phyloP scores from a whole-genome alignment of 2,797 vertebrate species.

The Tympanoctomys barrerae region DNA sequence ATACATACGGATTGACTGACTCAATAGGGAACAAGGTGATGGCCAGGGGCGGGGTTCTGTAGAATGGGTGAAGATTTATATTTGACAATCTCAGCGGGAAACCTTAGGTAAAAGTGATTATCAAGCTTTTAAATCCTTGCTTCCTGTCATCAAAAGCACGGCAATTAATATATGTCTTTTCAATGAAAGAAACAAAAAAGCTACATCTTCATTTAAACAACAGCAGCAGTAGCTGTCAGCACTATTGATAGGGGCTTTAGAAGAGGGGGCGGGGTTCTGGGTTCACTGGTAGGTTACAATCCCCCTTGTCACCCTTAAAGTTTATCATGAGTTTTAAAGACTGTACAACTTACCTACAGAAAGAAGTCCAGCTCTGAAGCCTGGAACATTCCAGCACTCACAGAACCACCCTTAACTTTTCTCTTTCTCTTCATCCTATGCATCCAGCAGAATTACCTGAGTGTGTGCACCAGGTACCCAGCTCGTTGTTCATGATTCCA shows the following conservation, averaged over 20 bases:
- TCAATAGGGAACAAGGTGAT: not conserved
- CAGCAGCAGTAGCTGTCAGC: conserved; percentile 56
- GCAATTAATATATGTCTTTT: conserved; percentile 74
- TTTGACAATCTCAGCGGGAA: conserved; percentile 71
- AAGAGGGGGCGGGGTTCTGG: not conserved
- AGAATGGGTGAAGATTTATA: conserved; percentile 9
- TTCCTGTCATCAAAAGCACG: conserved; percentile 62
- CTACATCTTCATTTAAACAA: conserved; percentile 65
- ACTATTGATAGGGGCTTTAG: not conserved
- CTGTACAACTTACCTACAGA: not conserved
- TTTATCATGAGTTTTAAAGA: not conserved
- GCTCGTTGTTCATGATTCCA: not conserved
- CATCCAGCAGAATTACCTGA: not conserved
- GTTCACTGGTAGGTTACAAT: conserved; percentile 42
- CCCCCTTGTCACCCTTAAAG: not conserved
- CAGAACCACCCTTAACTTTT: not conserved
- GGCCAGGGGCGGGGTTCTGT: not conserved
- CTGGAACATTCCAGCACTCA: not conserved
- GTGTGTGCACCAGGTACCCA: not conserved
- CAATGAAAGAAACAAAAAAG: conserved; percentile 69
- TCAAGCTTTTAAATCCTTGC: conserved; percentile 74
- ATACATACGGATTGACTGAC: not conserved
- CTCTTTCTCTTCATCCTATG: not conserved
- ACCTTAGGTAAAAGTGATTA: conserved; percentile 67
- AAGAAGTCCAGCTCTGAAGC: not conserved